Base-by-base conservation (phyloP, 2,113 vertebrate species). In the Hipposideros armiger region DNA sequence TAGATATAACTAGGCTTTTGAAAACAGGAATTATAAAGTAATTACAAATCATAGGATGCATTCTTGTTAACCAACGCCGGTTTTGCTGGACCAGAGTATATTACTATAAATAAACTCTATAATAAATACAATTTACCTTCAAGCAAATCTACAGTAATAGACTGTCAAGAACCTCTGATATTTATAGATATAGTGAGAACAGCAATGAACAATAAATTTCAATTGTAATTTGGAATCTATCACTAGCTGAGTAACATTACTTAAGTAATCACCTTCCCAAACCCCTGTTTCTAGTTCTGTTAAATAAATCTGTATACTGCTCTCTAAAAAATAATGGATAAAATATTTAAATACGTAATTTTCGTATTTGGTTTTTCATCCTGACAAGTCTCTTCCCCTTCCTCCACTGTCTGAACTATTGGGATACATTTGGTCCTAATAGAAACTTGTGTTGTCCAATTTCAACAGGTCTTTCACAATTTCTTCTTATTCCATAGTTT, bases 41-140 rank as follows among this genome's bases (percentile, higher is more conserved):
- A 97, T 85, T 97, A 91, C 69, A 98, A 97, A 97, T 60, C 56
- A 28, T 94, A 96, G 96, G 74, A 95, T 74, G 16, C 91, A 94
- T 95, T 97, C 83, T 91, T 77, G 64, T 92, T 95, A 97, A 72
- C 69, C 94, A 95, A 3, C 93, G 84, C 83, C 32, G 85, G 4
- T 87, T 96, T 94, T 98, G 77, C 77, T 94, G 87, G 40, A 80
- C 11, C 90, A 90, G 92, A 93, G 67, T 64, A 54, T 80, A 91
- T 5, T 90, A 95, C 7, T 32, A 20, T 45, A 97, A 95, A 58
- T 42, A 82, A 95, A 50, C 16, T 77, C 47, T 91, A 62, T 36
- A 92, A 91, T 93, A 97, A 96, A 64, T 93, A 77, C 8, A 96
- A 24, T 19, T 94, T 96, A 72, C 16, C 73, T 97, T 85, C 36